Evolutionary conservation across 53 echinoderm and acorn worm genomes (phyloP), one percentile per base, ranked within the genome.

Genomic region (Crossaster papposus): DNA sequence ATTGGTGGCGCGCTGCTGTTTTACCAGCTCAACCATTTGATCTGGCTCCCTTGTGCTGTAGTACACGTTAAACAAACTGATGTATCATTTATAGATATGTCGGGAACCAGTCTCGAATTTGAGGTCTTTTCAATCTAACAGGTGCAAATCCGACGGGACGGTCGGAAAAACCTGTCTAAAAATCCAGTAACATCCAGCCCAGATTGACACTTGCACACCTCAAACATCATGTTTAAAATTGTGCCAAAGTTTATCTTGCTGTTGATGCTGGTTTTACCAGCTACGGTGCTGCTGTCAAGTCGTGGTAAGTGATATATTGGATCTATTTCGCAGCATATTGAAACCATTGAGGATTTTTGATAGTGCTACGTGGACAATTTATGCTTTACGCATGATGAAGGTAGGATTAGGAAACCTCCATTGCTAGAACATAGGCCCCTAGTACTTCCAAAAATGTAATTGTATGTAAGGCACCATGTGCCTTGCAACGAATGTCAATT

Each of bases 251-350:
- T 97, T 12, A 50, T 97, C 9, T 87, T 97, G 80, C 89, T 97
- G 28, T 65, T 97, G 64, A 84, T 97, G 93, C 91, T 96, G 78
- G 98, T 97, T 92, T 92, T 97, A 83, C 98, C 98, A 14, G 92
- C 98, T 17, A 91, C 95, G 34, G 81, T 97, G 68, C 92, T 97
- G 26, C 90, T 97, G 20, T 89, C 94, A 32, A 90, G 79, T 76
- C 83, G 93, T 94, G 95, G 98, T 97, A 92, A 90, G 95, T 54
- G 31, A 85, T 64, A 70, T 17, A 85, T 55, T 35, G 18, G 53
- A 51, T 29, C 12, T 2, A 51, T 22, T 63, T 35, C 88, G 9
- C 28, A 37, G 38, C 77, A 55, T 78, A 86, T 74, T 72, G 86
- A 53, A 74, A 53, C 30, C 13, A 24, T 23, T 44, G 23, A 50